Evolutionary conservation across 2,888 invertebrate genomes (phyloP), one percentile per base, ranked within the genome.

Genomic region (Eurois occulta): DNA sequence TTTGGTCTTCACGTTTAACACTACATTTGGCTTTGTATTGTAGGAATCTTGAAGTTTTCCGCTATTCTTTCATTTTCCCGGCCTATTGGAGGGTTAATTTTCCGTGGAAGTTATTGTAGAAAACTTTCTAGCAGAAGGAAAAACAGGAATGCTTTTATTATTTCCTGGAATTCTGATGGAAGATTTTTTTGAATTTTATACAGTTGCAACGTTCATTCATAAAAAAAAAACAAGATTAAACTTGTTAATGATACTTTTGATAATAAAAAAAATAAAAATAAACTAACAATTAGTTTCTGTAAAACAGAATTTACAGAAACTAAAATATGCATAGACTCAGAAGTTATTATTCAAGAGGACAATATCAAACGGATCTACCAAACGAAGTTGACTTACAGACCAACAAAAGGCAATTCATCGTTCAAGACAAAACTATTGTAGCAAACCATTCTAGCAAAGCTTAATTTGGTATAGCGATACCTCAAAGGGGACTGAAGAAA

Each of bases 341-440:
- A 28, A 72, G 18, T 48, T 24, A 71, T 65, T 35, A 72, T 28
- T 58, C 24, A 69, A 66, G 43, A 75, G 52, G 46, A 82, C 55
- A 82, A 72, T 60, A 60, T 38, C 64, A 77, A 77, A 73, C 60
- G 13, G 69, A 64, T 75, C 60, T 28, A 48, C 28, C 62, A 76
- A 84, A 72, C 66, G 65, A 77, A 76, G 78, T 76, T 67, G 75
- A 80, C 71, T 79, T 66, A 71, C 74, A 82, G 32, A 73, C 67
- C 28, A 85, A 87, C 86, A 88, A 88, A 88, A 88, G 84, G 70
- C 70, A 80, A 86, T 85, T 85, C 81, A 78, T 84, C 86, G 68
- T 84, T 86, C 80, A 87, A 90, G 88, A 87, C 85, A 85, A 86
- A 89, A 87, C 90, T 87, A 90, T 90, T 88, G 90, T 87, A 84